Conservation (phyloP, 2,113 vertebrate species). For the Seriola aureovittata region DNA sequence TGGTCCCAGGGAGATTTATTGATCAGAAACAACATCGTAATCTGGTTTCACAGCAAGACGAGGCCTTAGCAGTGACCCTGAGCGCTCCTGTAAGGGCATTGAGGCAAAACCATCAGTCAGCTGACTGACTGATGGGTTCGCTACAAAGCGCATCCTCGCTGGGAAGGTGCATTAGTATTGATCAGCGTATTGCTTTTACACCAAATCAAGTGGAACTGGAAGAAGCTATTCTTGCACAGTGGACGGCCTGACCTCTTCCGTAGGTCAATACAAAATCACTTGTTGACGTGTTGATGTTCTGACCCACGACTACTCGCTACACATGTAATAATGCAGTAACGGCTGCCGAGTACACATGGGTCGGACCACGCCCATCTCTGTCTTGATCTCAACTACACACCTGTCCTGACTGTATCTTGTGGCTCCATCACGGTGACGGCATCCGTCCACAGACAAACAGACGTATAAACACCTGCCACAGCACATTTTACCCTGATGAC, state of each 20-base stretch:
- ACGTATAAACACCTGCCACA: too few species aligned
- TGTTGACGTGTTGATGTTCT: too few species aligned
- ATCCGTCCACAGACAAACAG: too few species aligned
- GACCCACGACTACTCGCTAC: too few species aligned
- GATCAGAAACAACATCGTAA: constrained; percentile 32
- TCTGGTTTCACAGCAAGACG: constrained; percentile 6
- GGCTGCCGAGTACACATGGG: too few species aligned
- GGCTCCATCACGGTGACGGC: too few species aligned
- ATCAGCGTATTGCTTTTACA: constrained; percentile 34
- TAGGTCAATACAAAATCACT: constrained; percentile 16
- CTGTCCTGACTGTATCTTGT: too few species aligned
- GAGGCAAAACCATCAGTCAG: constrained; percentile 30
- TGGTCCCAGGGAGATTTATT: not conserved
- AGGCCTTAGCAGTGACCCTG: constrained; percentile 38
- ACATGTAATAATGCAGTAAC: too few species aligned
- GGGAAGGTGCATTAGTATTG: constrained; percentile 65
- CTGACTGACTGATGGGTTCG: constrained; percentile 31
- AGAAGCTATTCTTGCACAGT: not conserved
- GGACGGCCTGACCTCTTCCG: constrained; percentile 2
- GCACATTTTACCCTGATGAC: too few species aligned
- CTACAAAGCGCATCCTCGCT: constrained; percentile 6
- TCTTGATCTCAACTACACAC: too few species aligned
- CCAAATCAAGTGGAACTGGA: constrained; percentile 1
- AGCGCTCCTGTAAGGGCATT: not conserved
- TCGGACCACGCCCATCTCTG: too few species aligned